phyloP scores from a whole-genome alignment of 2,797 vertebrate genomes.

The Erethizon dorsatum region DNA sequence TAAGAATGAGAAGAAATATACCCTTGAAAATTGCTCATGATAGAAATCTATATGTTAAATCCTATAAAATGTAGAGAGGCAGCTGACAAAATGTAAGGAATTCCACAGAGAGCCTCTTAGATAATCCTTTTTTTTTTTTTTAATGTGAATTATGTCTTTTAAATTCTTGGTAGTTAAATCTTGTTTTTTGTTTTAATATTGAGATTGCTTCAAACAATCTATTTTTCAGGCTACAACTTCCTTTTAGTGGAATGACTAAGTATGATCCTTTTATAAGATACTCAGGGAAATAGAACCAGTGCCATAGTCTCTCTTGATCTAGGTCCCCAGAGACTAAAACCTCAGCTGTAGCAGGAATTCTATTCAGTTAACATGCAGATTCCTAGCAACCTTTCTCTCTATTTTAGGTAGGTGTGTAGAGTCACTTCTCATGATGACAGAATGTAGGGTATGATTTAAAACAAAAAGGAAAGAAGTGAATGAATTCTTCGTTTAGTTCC shows the following conservation, averaged over 20 bases:
- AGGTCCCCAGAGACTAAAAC: neutral
- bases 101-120: neutral
- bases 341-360: slow-evolving; percentile 6
- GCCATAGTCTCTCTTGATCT: slow-evolving; percentile 10
- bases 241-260: slow-evolving; percentile 24
- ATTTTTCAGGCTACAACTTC: slow-evolving; percentile 29
- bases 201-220: slow-evolving; percentile 1
- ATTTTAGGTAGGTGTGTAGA: slow-evolving; percentile 37
- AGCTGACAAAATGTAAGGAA: neutral
- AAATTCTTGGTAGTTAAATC: slow-evolving; percentile 38
- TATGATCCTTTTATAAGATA: slow-evolving; percentile 40
- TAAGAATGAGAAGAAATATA: slow-evolving; percentile 39
- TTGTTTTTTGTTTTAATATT: slow-evolving; percentile 28
- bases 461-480: neutral
- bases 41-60: slow-evolving; percentile 52
- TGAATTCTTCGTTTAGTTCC: neutral
- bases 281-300: slow-evolving; percentile 38
- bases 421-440: slow-evolving; percentile 48
- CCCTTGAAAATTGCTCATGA: slow-evolving; percentile 49
- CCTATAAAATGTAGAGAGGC: neutral
- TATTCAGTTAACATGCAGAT: slow-evolving; percentile 9
- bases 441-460: neutral
- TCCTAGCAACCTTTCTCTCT: neutral
- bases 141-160: slow-evolving; percentile 11
- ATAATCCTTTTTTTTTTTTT: neutral